phyloP scores from a whole-genome alignment of 1,140 invertebrate genomes.

The Habropoda laboriosa region DNA sequence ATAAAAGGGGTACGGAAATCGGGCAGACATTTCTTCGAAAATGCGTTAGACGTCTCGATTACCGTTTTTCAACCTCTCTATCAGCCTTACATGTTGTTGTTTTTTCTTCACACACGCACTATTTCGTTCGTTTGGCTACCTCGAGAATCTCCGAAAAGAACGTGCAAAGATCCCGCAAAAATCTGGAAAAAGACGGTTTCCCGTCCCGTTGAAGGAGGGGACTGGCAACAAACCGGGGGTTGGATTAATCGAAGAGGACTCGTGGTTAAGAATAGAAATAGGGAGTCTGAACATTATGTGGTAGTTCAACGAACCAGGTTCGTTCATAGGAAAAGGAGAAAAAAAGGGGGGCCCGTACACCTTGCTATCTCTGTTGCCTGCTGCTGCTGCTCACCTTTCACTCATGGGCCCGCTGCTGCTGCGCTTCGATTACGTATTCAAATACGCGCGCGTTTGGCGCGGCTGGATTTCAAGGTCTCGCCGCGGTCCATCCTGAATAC shows the following conservation, averaged over 20 bases:
- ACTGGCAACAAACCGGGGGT: too few species aligned
- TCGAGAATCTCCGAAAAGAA: too few species aligned
- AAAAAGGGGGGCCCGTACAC: conserved; percentile 33
- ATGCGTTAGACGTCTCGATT: conserved; percentile 35
- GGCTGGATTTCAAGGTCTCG: conserved; percentile 78
- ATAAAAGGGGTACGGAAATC: conserved; percentile 29
- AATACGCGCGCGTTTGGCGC: conserved; percentile 71
- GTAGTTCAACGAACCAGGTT: conserved; percentile 55
- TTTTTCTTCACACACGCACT: too few species aligned
- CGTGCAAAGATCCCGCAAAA: too few species aligned
- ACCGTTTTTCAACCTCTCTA: not conserved
- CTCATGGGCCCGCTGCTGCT: not conserved
- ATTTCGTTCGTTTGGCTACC: too few species aligned
- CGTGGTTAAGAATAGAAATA: conserved; percentile 42
- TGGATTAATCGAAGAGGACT: conserved; percentile 25
- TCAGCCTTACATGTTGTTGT: too few species aligned
- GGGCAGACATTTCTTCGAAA: conserved; percentile 16
- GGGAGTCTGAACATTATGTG: conserved; percentile 63
- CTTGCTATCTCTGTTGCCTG: conserved; percentile 28
- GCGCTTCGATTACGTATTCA: conserved; percentile 63
- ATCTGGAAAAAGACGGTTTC: too few species aligned
- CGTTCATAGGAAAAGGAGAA: conserved; percentile 42
- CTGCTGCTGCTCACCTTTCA: not conserved
- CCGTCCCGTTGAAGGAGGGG: too few species aligned
- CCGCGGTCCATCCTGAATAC: conserved; percentile 79